A percentile compares a stretch with the other conserved stretches of the same genome.
phyloP scores from a whole-genome alignment of 2,888 invertebrate species.

The Anthrax anthrax region DNA sequence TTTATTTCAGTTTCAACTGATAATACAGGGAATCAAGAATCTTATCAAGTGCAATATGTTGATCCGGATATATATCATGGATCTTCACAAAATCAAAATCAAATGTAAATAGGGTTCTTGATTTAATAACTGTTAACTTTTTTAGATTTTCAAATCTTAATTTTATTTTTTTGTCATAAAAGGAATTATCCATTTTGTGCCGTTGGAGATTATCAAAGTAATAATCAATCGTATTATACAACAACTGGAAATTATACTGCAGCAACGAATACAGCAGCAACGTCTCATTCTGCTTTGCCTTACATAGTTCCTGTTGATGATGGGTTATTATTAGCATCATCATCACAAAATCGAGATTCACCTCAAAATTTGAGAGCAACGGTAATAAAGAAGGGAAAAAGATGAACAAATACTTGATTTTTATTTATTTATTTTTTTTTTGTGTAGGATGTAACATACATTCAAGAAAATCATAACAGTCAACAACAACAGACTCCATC shows the following conservation, averaged over 20 bases:
- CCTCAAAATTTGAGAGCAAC: constrained; percentile 54
- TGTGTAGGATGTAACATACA: constrained; percentile 31
- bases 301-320: constrained; percentile 62
- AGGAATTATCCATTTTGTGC: constrained; percentile 68
- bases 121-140: too few species aligned
- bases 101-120: too few species aligned
- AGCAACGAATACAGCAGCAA: constrained; percentile 30
- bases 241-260: constrained; percentile 47
- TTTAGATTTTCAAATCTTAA: constrained; percentile 7
- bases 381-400: constrained; percentile 42
- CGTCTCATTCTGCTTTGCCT: constrained; percentile 34
- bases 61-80: constrained; percentile 52
- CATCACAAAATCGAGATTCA: constrained; percentile 44
- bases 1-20: constrained; percentile 30
- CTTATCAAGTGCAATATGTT: constrained; percentile 61
- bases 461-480: constrained; percentile 29
- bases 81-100: constrained; percentile 43
- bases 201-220: constrained; percentile 44
- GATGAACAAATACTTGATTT: too few species aligned
- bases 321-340: constrained; percentile 43
- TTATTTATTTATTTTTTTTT: not conserved
- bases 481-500: constrained; percentile 37
- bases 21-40: constrained; percentile 20
- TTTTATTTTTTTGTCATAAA: constrained; percentile 3
- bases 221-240: constrained; percentile 49